These are phyloP conservation scores for Cygnus atratus DNA, from an alignment of 2,113 vertebrate genomes.

Conservation along the genomic window DNA sequence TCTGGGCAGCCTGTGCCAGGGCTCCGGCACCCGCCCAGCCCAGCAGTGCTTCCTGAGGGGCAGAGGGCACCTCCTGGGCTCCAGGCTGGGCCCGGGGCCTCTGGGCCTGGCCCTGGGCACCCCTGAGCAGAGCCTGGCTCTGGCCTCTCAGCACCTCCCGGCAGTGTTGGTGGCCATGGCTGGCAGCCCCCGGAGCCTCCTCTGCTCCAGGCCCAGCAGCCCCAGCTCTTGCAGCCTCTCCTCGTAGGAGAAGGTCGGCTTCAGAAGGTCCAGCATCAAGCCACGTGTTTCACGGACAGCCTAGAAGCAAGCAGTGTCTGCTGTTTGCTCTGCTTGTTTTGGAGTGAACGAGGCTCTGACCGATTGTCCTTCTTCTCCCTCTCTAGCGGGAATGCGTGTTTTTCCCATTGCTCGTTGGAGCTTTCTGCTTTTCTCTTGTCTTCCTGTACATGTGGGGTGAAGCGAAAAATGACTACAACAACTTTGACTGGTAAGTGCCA, in stretches of 20 bases:
- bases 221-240: too few species aligned
- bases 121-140: too few species aligned
- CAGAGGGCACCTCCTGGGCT: too few species aligned
- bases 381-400: slow-evolving; percentile 78
- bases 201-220: too few species aligned
- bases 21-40: too few species aligned
- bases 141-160: too few species aligned
- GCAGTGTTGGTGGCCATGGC: background rate
- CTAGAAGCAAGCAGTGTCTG: background rate
- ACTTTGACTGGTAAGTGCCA: slow-evolving; percentile 90
- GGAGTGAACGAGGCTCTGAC: background rate
- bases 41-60: too few species aligned
- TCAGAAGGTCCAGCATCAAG: background rate
- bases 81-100: too few species aligned
- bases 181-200: background rate
- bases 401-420: slow-evolving; percentile 78
- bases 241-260: background rate
- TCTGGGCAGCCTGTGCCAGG: too few species aligned
- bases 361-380: slow-evolving; percentile 28
- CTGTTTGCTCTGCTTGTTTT: background rate
- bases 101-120: too few species aligned
- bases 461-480: slow-evolving; percentile 90
- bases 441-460: slow-evolving; percentile 89
- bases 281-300: background rate
- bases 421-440: slow-evolving; percentile 83